phyloP scores from a whole-genome alignment of 2,888 invertebrate genomes.

The Lithodes maja region DNA sequence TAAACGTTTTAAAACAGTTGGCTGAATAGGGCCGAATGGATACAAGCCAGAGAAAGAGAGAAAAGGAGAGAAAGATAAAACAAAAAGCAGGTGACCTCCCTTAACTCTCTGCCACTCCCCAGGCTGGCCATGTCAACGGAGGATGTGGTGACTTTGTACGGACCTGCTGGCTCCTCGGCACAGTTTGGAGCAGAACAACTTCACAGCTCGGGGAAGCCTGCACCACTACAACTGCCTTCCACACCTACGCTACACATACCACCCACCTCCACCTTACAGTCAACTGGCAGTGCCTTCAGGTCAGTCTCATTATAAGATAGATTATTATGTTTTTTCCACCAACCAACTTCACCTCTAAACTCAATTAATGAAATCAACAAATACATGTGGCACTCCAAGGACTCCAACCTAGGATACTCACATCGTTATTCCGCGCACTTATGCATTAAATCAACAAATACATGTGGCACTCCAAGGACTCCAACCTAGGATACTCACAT shows the following conservation, averaged over 20 bases:
- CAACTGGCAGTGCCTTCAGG: constrained; percentile 70
- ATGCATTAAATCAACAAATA: too few relatives aligned
- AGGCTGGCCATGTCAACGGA: constrained; percentile 58
- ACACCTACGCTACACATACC: constrained; percentile 56
- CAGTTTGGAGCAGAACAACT: constrained; percentile 70
- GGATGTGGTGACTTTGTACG: constrained; percentile 70
- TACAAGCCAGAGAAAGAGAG: not conserved
- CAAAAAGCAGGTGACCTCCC: not conserved
- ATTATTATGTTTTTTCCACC: too few relatives aligned
- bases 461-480: too few relatives aligned
- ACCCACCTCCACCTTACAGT: constrained; percentile 62
- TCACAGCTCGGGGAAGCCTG: constrained; percentile 52
- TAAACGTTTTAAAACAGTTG: too few relatives aligned
- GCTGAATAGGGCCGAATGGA: not conserved
- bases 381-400: too few relatives aligned
- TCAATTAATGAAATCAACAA: too few relatives aligned
- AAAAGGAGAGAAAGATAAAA: constrained; percentile 8
- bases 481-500: too few relatives aligned
- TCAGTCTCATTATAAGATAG: not conserved
- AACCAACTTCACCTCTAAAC: too few relatives aligned
- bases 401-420: too few relatives aligned
- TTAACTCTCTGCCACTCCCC: not conserved
- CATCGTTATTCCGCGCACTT: too few relatives aligned
- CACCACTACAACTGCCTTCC: constrained; percentile 49
- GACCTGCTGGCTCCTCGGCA: constrained; percentile 60